Evolutionary conservation across 2,888 invertebrate genomes (phyloP), one percentile per base, ranked within the genome.

Genomic region (Gasteruption jaculator): DNA sequence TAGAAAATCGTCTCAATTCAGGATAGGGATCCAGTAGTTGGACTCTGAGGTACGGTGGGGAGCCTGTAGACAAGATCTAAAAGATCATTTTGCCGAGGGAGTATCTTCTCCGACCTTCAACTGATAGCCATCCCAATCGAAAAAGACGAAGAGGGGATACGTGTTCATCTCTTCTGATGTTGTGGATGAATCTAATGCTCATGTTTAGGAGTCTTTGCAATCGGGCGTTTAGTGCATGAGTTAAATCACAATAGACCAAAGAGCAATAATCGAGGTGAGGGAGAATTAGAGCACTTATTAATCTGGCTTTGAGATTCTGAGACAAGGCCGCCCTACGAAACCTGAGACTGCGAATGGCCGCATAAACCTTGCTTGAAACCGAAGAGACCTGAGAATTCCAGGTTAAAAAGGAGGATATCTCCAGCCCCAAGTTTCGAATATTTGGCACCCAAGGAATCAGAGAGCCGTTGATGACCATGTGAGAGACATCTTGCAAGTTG

Each of bases 361-460:
- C 12, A n/a, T 8, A n/a, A 29, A 29, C 11, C 7, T n/a, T 6
- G 11, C 11, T 6, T 11, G 11, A 29, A 14, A 29, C 12, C 8
- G 6, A n/a, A 29, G 29, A 6, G 12, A 29, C 11, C 29, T 29
- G 29, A 29, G n/a, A 7, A 6, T 18, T 24, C 27, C 42, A 43
- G 8, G 8, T 14, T 5, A 34, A 21, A 4, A 19, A 33, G n/a
- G 35, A 24, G 10, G 42, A 38, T 38, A 35, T 34, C 32, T 35
- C 30, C 30, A 38, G 20, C 14, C 27, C 41, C 32, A 40, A 38
- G 21, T 38, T 39, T 37, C 34, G 31, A 20, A 40, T 31, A 29
- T 37, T 36, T 4, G 15, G 2, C 6, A 24, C 11, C 12, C 16
- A 30, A 2, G 42, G 15, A 5, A 42, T 14, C 1, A 12, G 12